Evolutionary conservation across 2,888 invertebrate species (phyloP).

Genomic region (Hesperia comma): DNA sequence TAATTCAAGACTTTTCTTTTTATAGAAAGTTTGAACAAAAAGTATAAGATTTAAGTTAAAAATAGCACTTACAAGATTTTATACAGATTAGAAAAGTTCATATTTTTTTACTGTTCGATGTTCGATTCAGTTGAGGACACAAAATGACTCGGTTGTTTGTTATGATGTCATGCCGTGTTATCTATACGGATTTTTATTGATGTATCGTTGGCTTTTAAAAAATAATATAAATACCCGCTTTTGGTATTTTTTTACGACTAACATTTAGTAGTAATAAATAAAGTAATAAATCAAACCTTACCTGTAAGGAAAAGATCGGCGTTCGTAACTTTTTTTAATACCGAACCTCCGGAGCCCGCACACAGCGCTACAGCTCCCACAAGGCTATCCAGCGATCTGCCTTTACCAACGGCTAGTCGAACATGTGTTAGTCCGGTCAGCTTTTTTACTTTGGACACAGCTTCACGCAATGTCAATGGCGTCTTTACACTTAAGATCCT

Average conservation of each 20-base stretch:
- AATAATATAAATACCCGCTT: background rate
- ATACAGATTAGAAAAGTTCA: background rate
- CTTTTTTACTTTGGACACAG: slow-evolving; percentile 87
- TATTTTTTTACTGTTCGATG: background rate
- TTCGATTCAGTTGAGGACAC: background rate
- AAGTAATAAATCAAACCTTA: slow-evolving; percentile 40
- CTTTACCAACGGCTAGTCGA: slow-evolving; percentile 87
- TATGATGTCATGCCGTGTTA: slow-evolving; percentile 4
- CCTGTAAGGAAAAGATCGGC: slow-evolving; percentile 94
- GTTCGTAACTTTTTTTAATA: slow-evolving; percentile 85
- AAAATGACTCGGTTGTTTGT: background rate
- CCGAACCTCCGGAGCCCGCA: slow-evolving; percentile 94
- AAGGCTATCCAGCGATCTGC: slow-evolving; percentile 64
- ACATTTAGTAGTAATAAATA: slow-evolving; percentile 4
- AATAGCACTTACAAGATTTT: background rate
- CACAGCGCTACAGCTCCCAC: slow-evolving; percentile 90
- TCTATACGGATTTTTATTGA: background rate
- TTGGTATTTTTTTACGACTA: background rate
- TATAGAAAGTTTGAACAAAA: slow-evolving; percentile 16
- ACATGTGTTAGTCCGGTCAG: slow-evolving; percentile 88
- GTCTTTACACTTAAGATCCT: slow-evolving; percentile 57
- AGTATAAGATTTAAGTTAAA: background rate
- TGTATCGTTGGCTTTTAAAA: background rate
- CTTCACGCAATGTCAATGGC: slow-evolving; percentile 78
- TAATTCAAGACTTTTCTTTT: too few relatives aligned